Conservation (phyloP, 2,797 vertebrate species). For the Coreius guichenoti region DNA sequence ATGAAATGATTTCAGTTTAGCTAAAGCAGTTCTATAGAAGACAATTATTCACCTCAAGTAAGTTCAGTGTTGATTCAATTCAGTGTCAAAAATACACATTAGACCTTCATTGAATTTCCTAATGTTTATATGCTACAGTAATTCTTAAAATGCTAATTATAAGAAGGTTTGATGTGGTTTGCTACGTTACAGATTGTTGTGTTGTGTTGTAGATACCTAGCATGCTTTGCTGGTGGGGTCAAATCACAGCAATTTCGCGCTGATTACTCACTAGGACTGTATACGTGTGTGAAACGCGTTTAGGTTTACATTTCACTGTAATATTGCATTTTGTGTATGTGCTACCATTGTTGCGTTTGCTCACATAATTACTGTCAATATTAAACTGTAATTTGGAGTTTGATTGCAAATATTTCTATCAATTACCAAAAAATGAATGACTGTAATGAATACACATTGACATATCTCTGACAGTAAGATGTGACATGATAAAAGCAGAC, state of each 20-base stretch:
- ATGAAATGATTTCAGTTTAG: neutral
- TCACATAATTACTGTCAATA: neutral
- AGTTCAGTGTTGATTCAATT: neutral
- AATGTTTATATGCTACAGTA: neutral
- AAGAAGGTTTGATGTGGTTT: neutral
- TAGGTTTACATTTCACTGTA: neutral
- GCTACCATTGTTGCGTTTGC: neutral
- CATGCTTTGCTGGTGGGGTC: neutral
- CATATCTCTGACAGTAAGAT: constrained; percentile 54
- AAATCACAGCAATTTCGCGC: neutral
- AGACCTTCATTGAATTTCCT: neutral
- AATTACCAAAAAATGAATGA: neutral
- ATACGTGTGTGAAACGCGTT: no score
- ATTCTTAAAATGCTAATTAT: neutral
- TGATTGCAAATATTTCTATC: neutral
- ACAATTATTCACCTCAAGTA: neutral
- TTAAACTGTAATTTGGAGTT: neutral
- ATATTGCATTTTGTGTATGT: neutral
- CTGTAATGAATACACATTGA: constrained; percentile 51
- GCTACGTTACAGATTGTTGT: neutral
- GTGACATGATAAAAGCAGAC: constrained; percentile 63
- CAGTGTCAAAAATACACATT: neutral
- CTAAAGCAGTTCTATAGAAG: neutral
- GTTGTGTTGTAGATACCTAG: neutral
- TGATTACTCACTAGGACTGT: no score